Base-by-base conservation (phyloP, 1,140 invertebrate genomes). In the Fopius arisanus region DNA sequence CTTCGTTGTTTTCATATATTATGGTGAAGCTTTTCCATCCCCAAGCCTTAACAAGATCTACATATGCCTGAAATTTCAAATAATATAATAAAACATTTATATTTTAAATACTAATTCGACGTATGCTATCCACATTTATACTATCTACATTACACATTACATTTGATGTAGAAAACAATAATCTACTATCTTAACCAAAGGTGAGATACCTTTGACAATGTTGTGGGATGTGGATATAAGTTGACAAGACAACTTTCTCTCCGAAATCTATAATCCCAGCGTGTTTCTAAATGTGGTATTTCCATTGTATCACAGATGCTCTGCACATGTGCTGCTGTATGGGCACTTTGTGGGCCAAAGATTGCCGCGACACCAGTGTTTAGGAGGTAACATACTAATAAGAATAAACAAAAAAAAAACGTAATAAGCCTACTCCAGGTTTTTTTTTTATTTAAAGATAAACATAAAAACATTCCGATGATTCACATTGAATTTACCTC, bases 301-400 rank as follows among this genome's bases (percentile, higher is more conserved):
- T 98, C 96, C 92, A 98, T 95, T 16, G 96, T 96, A 87, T 98
- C 96, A 85, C 96, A 98, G 79, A 98, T 97, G 69, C 95, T 96
- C 87, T 98, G 96, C 14, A 98, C 95, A 87, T 98, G 96, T 74
- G 94, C 94, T 1, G 96, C 95, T 2, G 95, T 96, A 65, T 96
- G 94, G 0, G 93, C 91, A 41, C 94, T 96, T 84, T 97, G 95
- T 2, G 96, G 96, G 0, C 97, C 97, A 83, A 98, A 98, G 81
- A 98, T 96, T 23, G 96, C 96, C 3, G 96, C 96, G 26, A 98
- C 94, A 9, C 96, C 96, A 78, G 91, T 93, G 75, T 93, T 90
- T 69, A 98, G 87, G 74, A 97, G 90, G 78, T 95, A 93, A 84
- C 97, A 98, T 75, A 98, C 97, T 98, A 89, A 7, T 90, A 90